Evolutionary conservation across 23 tunicate genomes (phyloP), one percentile per base, ranked within the genome.

Genomic region (Ciona savignyi): DNA sequence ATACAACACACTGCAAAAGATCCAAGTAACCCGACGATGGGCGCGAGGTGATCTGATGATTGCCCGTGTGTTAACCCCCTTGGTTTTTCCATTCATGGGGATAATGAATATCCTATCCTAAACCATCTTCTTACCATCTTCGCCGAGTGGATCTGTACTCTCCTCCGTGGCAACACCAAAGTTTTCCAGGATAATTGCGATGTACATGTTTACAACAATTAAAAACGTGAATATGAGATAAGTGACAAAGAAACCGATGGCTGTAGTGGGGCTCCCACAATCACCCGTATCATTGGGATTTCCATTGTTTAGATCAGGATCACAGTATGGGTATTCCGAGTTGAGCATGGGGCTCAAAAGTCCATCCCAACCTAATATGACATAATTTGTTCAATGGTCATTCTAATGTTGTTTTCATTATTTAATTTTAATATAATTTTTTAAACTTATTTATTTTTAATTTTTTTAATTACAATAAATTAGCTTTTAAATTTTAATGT

Each of bases 141-240:
- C 98, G 23, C 93, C 93, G 0, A 93, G 70, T 6, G 98, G 98
- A 62, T 93, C 98, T 1, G 98, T 33, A 69, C 93, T 86, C 74
- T 93, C 98, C 42, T 93, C 98, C 9, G 98, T 93, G 1, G 98
- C 98, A 25, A 93, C 98, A 9, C 98, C 98, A 34, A 94, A 94
- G 86, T 94, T 94, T 79, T 94, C 99, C 79, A 94, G 42, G 30
- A 94, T 94, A 42, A 94, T 94, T 0, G 99, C 99, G 2, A 94
- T 94, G 82, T 94, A 94, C 99, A 94, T 94, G 75, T 94, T 94
- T 27, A 94, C 95, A 23, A 94, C 99, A 60, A 94, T 94, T 0
- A 94, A 74, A 56, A 94, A 94, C 29, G 99, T 94, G 62, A 94
- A 69, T 19, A 94, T 87, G 20, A 94, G 71, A 73, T 94, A 94